Evolutionary conservation across 2,888 invertebrate species (phyloP).

Genomic region (Argyra leucocephala): DNA sequence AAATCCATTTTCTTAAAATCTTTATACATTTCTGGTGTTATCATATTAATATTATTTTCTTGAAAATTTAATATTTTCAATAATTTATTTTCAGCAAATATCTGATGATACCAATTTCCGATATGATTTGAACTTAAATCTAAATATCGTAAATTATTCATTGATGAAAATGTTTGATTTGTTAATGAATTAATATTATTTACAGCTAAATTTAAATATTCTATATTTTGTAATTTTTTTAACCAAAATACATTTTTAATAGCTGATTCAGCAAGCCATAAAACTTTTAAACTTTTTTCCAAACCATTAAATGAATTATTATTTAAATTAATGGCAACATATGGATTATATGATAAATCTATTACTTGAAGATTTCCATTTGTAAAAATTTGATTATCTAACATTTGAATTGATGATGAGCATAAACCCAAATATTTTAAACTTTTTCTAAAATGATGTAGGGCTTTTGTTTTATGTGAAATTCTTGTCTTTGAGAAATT

Average conservation of each 20-base stretch:
- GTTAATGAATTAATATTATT: conserved; percentile 47
- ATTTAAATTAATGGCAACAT: conserved; percentile 34
- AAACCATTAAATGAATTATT: conserved; percentile 42
- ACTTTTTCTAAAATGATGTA: conserved; percentile 33
- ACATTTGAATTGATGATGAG: conserved; percentile 40
- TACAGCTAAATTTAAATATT: conserved; percentile 44
- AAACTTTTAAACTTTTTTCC: conserved; percentile 41
- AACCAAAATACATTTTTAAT: conserved; percentile 42
- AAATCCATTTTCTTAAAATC: conserved; percentile 47
- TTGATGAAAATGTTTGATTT: conserved; percentile 30
- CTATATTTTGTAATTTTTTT: conserved; percentile 40
- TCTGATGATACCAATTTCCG: conserved; percentile 47
- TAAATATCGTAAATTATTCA: conserved; percentile 45
- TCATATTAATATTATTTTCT: conserved; percentile 49
- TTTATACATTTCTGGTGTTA: conserved; percentile 49
- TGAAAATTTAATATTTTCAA: conserved; percentile 45
- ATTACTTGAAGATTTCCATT: conserved; percentile 44
- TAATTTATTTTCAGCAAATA: conserved; percentile 40
- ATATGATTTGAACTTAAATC: conserved; percentile 49
- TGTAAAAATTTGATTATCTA: conserved; percentile 42
- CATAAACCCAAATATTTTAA: conserved; percentile 44
- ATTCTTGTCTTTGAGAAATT: conserved; percentile 43
- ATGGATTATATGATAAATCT: conserved; percentile 50
- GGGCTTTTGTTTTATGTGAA: conserved; percentile 32
- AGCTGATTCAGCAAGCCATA: conserved; percentile 44